Evolutionary conservation across 2,888 invertebrate genomes (phyloP), one percentile per base, ranked within the genome.

Genomic region (Drosophila eohydei): DNA sequence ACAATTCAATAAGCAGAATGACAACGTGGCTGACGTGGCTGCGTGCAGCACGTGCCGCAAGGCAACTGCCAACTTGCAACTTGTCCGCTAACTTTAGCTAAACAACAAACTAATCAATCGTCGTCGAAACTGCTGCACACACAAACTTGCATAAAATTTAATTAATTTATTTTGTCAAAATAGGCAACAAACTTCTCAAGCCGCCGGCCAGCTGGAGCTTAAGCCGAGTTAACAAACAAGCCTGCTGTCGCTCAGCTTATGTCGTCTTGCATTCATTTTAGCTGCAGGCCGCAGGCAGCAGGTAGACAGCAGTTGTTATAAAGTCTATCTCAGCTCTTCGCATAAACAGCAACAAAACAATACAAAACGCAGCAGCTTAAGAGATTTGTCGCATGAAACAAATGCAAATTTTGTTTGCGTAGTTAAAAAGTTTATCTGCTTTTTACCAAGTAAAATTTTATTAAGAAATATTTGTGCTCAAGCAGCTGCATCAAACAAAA

Each of bases 1-100:
- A 68, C 79, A 68, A 87, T 81, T 84, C 88, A 83, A 86, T 88
- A 83, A 83, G 76, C 62, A 74, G 65, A 74, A 62, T 65, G 73
- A 40, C 55, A 64, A 54, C 54, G 74, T 21, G 21, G 21, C 62
- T 40, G 67, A 34, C 36, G 36, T 34, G 54, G 30, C 48, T 50
- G 38, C 8, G 28, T 38, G 59, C 28, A 46, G 57, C 64, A 60
- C 75, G 72, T 79, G 69, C 69, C 36, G 38, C 55, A 57, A 51
- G 56, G 26, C 38, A n/a, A 7, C n/a, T 5, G 36, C 48, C 58
- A 58, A 50, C 28, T 50, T 48, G 43, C 51, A 32, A 36, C 26
- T 43, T 26, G 14, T 28, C 14, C 26, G 55, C 54, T 59, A 69
- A 57, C 64, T 58, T 75, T 59, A 6, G 40, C 50, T 38, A 28